Base-by-base conservation (phyloP, 2,888 invertebrate genomes). In the Eupithecia subfuscata region DNA sequence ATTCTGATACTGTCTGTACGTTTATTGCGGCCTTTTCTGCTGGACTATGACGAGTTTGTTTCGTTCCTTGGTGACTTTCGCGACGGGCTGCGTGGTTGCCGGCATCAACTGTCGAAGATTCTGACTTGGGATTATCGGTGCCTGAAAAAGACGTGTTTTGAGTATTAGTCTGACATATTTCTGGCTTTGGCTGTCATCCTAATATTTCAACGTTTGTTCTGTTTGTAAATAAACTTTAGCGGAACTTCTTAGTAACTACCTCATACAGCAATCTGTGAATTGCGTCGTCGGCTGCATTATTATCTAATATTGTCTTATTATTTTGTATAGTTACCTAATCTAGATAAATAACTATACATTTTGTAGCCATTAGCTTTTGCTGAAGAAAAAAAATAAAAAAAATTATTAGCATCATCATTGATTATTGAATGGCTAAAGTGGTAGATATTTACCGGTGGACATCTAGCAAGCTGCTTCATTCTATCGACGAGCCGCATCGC, bases 1-100 rank as follows among this genome's bases (percentile, higher is more conserved):
- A 30, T 30, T 30, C 30, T 30, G 30, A 30, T 3, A 3, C 30
- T 30, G 30, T 30, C 30, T 30, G 30, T 30, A 30, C 67, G 69
- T 40, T 69, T 69, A 76, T 71, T 80, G 79, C 70, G 75, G 92
- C 82, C 92, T 93, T 84, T 95, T 96, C 84, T 97, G 96, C 79
- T 97, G 97, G 77, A 96, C 95, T 83, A 98, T 97, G 77, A 98
- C 97, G 18, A 98, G 95, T 87, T 98, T 98, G 89, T 98, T 98
- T 87, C 97, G 97, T 88, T 97, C 96, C 79, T 97, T 95, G 0
- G 97, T 98, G 48, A 98, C 97, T 91, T 97, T 97, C 1, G 98
- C 97, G 45, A 96, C 96, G 0, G 97, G 96, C 45, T 95, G 88
- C 63, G 96, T 95, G 43, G 95, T 95, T 0, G 96, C 96, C 48